Base-by-base conservation (phyloP, 2,113 vertebrate species). In the Hoplias malabaricus region DNA sequence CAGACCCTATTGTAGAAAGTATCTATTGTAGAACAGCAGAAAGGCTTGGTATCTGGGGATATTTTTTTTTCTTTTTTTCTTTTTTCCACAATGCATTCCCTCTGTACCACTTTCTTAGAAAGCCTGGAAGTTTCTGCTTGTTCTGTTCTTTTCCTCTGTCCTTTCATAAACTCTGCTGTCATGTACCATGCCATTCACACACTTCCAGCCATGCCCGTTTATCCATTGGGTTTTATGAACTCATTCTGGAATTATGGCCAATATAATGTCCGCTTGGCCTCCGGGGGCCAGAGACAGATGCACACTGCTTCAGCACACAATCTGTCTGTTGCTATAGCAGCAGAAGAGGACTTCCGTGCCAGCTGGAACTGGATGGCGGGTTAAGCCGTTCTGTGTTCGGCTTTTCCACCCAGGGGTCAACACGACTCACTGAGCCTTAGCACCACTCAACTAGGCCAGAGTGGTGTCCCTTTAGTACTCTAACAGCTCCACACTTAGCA, bases 251-350 rank as follows among this genome's bases (percentile, higher is more conserved):
- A 19, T 31, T 33, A 23, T 59, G 53, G 36, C n/a, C 16, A 68
- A 9, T 56, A 38, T 69, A 56, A 53, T 56, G 73, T 75, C 61
- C 46, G 38, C 48, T 36, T 54, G 73, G 65, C 46, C 38, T 43
- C 14, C 40, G 6, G 63, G 42, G 40, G 59, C 3, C 40, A 12
- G 56, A 43, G 36, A 33, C 48, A 68, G 31, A 61, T 29, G 29
- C 75, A 38, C 13, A 31, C 29, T 48, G 46, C 9, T 36, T 33
- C 53, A 57, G 5, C 5, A 12, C 57, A 27, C 67, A 69, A 33
- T 36, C 66, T 54, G 9, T 77, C 66, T 70, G 75, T 77, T 77
- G 75, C 75, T 77, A 77, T 77, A 70, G 75, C 75, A 77, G 75
- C 75, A 38, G 40, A 46, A 34, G 43, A 31, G 23, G 27, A 33